Percentiles rank a stretch among this genome's conserved stretches.
Conservation (phyloP, 2,888 invertebrate species). For the Ferrisia virgata region DNA sequence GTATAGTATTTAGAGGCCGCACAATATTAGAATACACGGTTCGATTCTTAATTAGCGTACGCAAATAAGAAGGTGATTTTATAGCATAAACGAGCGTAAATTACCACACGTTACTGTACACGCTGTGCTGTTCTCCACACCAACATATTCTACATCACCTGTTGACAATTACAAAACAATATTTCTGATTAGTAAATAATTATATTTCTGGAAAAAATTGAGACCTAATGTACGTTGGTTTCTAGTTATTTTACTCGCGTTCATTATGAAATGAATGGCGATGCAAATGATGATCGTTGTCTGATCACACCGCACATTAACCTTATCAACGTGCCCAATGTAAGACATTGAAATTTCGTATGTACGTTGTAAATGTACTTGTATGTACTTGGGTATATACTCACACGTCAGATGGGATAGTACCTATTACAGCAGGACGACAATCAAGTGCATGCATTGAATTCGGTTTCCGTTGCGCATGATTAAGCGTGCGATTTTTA, state of each 20-base stretch:
- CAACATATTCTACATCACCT: background rate
- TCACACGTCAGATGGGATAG: background rate
- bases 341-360: background rate
- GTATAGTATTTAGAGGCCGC: background rate
- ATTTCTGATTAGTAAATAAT: background rate
- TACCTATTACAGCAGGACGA: background rate
- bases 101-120: background rate
- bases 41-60: background rate
- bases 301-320: background rate
- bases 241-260: background rate
- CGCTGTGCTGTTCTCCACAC: background rate
- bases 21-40: background rate
- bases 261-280: too few species aligned
- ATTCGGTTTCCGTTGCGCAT: constrained; percentile 45
- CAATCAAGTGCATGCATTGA: background rate
- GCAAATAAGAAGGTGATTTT: background rate
- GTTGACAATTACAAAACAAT: background rate
- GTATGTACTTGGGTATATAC: too few species aligned
- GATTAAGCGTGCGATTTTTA: constrained; percentile 29
- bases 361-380: too few species aligned
- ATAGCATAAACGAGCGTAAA: background rate
- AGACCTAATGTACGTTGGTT: background rate
- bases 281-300: background rate
- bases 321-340: background rate
- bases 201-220: background rate